Percentiles rank a stretch among this genome's conserved stretches.
These are phyloP conservation scores for Poeciliopsis turrubarensis DNA, from an alignment of 2,113 vertebrate species.

Conservation along the genomic window DNA sequence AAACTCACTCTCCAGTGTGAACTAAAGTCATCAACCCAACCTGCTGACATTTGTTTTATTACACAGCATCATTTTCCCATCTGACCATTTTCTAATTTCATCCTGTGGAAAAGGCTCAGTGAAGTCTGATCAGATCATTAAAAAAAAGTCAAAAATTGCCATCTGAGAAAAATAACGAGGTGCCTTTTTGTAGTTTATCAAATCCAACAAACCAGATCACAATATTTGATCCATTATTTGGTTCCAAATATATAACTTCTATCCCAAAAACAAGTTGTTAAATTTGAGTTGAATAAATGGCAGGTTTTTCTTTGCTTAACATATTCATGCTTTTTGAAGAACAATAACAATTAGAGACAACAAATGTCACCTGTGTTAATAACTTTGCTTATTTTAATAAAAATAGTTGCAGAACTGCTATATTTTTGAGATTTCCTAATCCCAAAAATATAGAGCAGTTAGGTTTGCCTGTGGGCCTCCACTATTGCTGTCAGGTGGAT, in stretches of 20 bases:
- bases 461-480: background rate
- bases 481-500: background rate
- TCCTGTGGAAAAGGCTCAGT: background rate
- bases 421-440: no score
- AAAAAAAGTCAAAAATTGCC: no score
- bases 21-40: background rate
- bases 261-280: background rate
- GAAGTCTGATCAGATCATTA: background rate
- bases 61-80: background rate
- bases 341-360: background rate
- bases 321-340: background rate
- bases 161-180: no score
- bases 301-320: background rate
- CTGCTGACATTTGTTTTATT: background rate
- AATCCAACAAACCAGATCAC: background rate
- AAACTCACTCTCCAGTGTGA: background rate
- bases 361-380: background rate
- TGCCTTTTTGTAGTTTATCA: background rate
- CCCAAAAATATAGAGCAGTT: background rate
- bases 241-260: background rate
- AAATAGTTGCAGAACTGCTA: no score
- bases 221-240: background rate
- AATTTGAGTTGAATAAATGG: background rate
- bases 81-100: background rate
- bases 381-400: background rate